A percentile compares a stretch with the other conserved stretches of the same genome.
Evolutionary conservation across 2,113 vertebrate species (phyloP).

Genomic region (Sitta europaea): DNA sequence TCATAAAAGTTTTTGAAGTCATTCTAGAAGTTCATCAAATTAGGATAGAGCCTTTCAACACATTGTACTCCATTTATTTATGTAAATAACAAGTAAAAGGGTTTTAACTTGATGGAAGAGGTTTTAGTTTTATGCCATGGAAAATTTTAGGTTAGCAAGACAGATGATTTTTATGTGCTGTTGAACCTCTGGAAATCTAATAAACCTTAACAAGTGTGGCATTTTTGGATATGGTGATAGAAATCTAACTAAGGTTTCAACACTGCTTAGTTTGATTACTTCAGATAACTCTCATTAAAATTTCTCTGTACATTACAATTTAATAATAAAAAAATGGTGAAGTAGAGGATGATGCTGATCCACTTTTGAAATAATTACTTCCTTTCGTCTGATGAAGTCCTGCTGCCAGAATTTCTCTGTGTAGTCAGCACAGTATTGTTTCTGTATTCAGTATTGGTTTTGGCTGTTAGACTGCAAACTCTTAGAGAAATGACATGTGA

Average conservation of each 20-base stretch:
- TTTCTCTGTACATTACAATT: not conserved
- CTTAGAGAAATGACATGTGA: not conserved
- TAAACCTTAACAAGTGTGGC: not conserved
- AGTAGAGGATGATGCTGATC: not conserved
- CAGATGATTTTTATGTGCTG: not conserved
- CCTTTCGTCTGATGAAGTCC: not conserved
- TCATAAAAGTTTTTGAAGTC: not conserved
- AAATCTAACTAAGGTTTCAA: not conserved
- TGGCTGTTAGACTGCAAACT: not conserved
- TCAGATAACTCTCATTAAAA: not conserved
- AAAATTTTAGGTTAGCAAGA: not conserved
- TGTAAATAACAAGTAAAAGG: not conserved
- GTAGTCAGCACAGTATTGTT: not conserved
- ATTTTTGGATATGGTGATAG: not conserved
- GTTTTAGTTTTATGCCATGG: not conserved
- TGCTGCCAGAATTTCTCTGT: not conserved
- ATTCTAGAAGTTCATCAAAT: not conserved
- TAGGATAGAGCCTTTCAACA: not conserved
- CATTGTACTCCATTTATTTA: not conserved
- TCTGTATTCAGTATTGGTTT: not conserved
- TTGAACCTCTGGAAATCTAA: not conserved
- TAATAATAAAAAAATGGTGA: not conserved
- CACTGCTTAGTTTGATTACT: not conserved
- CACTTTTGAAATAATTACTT: not conserved
- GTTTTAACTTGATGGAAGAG: not conserved